These are phyloP conservation scores for Cheilosia vulpina DNA, from an alignment of 2,888 invertebrate genomes.

Conservation along the genomic window DNA sequence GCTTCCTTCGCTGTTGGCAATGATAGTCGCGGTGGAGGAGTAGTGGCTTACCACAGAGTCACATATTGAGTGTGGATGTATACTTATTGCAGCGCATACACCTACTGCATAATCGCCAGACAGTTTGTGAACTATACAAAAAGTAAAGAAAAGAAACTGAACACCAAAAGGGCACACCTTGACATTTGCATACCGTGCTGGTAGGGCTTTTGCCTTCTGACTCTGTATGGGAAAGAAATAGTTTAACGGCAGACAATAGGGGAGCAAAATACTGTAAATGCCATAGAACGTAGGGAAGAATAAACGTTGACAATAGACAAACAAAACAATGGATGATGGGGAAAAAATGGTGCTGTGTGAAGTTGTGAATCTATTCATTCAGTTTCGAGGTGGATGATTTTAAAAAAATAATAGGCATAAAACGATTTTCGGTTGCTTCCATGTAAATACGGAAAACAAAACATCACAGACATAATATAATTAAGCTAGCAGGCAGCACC, in stretches of 20 bases:
- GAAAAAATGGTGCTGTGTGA: background rate
- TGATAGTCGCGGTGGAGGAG: slow-evolving; percentile 7
- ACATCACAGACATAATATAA: no score
- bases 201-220: slow-evolving; percentile 43
- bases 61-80: slow-evolving; percentile 9
- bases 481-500: no score
- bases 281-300: background rate
- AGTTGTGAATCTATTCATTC: background rate
- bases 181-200: slow-evolving; percentile 64
- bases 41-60: background rate
- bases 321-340: background rate
- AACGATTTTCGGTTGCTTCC: no score
- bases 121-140: slow-evolving; percentile 38
- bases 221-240: slow-evolving; percentile 21
- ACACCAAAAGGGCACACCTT: slow-evolving; percentile 62
- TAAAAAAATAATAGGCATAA: background rate
- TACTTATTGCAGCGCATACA: slow-evolving; percentile 21
- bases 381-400: background rate
- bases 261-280: slow-evolving; percentile 36
- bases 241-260: slow-evolving; percentile 35
- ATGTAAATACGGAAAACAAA: no score
- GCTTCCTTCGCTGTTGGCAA: slow-evolving; percentile 36
- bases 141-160: background rate
- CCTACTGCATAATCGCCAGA: slow-evolving; percentile 57
- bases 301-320: slow-evolving; percentile 12